Conservation (phyloP, 2,888 invertebrate genomes). For the Nycteola revayana region DNA sequence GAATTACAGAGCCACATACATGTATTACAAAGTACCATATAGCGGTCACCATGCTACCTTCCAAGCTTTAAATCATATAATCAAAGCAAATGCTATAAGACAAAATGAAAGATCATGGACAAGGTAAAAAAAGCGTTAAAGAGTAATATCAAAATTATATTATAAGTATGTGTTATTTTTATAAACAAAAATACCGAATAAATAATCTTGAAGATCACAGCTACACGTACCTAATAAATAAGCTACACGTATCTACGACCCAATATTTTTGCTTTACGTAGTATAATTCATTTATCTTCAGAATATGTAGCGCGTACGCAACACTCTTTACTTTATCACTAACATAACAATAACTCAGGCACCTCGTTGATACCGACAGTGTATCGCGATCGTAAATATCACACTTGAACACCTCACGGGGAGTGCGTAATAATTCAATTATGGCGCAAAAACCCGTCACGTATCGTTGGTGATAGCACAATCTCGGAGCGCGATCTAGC, state of each 20-base stretch:
- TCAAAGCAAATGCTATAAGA: too few relatives aligned
- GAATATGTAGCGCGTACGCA: slow-evolving; percentile 10
- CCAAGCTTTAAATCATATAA: too few relatives aligned
- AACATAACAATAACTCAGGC: slow-evolving; percentile 37
- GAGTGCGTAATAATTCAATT: slow-evolving; percentile 70
- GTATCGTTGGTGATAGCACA: slow-evolving; percentile 63
- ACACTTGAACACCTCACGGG: slow-evolving; percentile 41
- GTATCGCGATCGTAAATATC: slow-evolving; percentile 50
- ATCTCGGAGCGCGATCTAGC: slow-evolving; percentile 61
- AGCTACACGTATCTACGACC: background rate
- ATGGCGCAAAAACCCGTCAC: slow-evolving; percentile 62
- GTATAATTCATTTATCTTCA: slow-evolving; percentile 13
- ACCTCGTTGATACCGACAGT: slow-evolving; percentile 31
- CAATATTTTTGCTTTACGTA: too few relatives aligned
- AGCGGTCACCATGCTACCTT: too few relatives aligned
- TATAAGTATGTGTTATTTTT: too few relatives aligned
- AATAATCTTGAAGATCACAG: too few relatives aligned
- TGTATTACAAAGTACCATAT: too few relatives aligned
- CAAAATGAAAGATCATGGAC: too few relatives aligned
- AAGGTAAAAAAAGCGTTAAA: too few relatives aligned
- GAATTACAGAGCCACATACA: too few relatives aligned
- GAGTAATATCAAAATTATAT: too few relatives aligned
- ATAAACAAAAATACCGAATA: too few relatives aligned
- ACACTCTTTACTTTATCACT: slow-evolving; percentile 38
- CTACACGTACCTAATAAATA: slow-evolving; percentile 1